These are phyloP conservation scores for Cantharis nigra DNA, from an alignment of 2,888 invertebrate genomes.

Conservation along the genomic window DNA sequence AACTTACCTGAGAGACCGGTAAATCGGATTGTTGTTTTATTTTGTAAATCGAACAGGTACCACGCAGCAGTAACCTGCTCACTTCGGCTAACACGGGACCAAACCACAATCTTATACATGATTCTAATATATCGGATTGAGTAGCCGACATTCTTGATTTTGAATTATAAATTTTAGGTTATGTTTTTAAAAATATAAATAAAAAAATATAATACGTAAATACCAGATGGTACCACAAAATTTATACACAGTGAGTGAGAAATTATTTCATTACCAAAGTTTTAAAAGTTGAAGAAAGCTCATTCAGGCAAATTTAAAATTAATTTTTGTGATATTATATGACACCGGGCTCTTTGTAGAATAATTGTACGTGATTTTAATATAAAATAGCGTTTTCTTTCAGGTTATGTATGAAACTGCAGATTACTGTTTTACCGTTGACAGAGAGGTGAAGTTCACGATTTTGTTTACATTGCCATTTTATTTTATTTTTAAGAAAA, in stretches of 20 bases:
- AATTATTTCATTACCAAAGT: too few species aligned
- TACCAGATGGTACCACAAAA: too few species aligned
- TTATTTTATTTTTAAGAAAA: background rate
- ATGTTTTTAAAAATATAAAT: too few species aligned
- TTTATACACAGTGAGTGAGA: too few species aligned
- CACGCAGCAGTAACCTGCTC: background rate
- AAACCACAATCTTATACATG: background rate
- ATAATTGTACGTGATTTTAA: too few species aligned
- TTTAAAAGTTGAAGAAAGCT: too few species aligned
- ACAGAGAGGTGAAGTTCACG: background rate
- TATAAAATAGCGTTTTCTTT: too few species aligned
- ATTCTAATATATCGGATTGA: background rate
- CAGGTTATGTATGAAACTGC: too few species aligned
- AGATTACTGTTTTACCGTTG: background rate
- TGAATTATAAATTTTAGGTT: slow-evolving; percentile 45
- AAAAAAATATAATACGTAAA: too few species aligned
- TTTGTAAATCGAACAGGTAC: background rate
- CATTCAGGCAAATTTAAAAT: too few species aligned
- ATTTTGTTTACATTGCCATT: background rate
- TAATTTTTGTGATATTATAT: too few species aligned
- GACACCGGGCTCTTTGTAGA: too few species aligned
- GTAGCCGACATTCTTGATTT: slow-evolving; percentile 44
- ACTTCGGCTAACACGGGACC: background rate
- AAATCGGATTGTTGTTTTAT: background rate
- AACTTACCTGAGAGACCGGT: background rate